A percentile compares a stretch with the other conserved stretches of the same genome.
Conservation (phyloP, 1,140 invertebrate genomes). For the Drosophila sturtevanti region DNA sequence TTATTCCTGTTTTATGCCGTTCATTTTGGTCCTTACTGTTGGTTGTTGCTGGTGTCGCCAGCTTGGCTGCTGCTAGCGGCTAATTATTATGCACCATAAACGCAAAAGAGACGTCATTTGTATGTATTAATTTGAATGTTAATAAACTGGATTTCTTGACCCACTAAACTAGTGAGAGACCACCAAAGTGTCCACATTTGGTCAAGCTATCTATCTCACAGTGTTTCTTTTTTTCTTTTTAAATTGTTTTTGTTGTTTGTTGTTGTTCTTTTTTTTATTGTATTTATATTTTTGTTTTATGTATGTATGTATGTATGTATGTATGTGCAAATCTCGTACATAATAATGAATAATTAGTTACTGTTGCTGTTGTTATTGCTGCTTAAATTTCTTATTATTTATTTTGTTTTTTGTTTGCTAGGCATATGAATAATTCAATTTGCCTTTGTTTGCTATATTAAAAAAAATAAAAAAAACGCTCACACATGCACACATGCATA, state of each 20-base stretch:
- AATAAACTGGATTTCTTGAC: slow-evolving; percentile 82
- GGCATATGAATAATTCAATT: slow-evolving; percentile 74
- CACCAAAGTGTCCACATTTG: slow-evolving; percentile 54
- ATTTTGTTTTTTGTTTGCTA: slow-evolving; percentile 74
- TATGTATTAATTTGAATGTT: slow-evolving; percentile 80
- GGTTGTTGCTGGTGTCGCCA: slow-evolving; percentile 1
- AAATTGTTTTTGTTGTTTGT: slow-evolving; percentile 33
- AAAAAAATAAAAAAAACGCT: neutral
- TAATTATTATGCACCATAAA: slow-evolving; percentile 80
- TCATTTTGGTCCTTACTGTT: slow-evolving; percentile 42
- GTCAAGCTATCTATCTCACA: slow-evolving; percentile 28
- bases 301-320: neutral
- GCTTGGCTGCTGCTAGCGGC: slow-evolving; percentile 41
- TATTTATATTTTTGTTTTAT: slow-evolving; percentile 36
- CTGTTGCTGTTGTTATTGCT: slow-evolving; percentile 27
- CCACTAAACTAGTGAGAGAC: slow-evolving; percentile 75
- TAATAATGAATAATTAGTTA: slow-evolving; percentile 78
- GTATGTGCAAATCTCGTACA: slow-evolving; percentile 75
- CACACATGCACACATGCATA: neutral
- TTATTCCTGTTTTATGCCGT: slow-evolving; percentile 16
- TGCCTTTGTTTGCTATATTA: slow-evolving; percentile 47
- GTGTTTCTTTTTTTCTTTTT: slow-evolving; percentile 31
- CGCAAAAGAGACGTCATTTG: slow-evolving; percentile 67
- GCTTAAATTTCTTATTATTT: slow-evolving; percentile 72
- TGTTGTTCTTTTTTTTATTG: slow-evolving; percentile 20